Evolutionary conservation across 2,888 invertebrate genomes (phyloP).

Genomic region (Erebia palarica): DNA sequence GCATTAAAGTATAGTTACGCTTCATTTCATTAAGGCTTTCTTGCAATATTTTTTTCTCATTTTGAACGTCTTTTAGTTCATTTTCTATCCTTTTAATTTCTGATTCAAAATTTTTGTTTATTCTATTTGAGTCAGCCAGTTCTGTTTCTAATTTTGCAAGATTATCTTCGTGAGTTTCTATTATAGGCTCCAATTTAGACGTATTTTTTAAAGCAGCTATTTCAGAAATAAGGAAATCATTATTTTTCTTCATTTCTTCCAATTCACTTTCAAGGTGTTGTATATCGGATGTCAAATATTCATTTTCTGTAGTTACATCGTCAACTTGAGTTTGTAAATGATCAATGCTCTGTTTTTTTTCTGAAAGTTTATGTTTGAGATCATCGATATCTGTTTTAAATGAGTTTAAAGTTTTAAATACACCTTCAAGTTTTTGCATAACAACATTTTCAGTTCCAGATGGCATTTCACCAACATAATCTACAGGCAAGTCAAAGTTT

Average conservation of each 20-base stretch:
- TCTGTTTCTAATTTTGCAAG: constrained; percentile 84
- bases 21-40: constrained; percentile 79
- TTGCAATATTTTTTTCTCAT: constrained; percentile 73
- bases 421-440: constrained; percentile 75
- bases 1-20: constrained; percentile 78
- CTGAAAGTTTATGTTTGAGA: constrained; percentile 81
- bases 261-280: constrained; percentile 83
- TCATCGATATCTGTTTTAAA: constrained; percentile 83
- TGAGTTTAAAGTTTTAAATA: constrained; percentile 80
- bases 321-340: constrained; percentile 82
- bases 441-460: constrained; percentile 64
- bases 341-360: constrained; percentile 78
- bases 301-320: constrained; percentile 77
- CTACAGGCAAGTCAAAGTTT: constrained; percentile 74
- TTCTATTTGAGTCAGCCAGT: constrained; percentile 82
- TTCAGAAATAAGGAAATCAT: constrained; percentile 86
- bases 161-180: constrained; percentile 88
- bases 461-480: constrained; percentile 74
- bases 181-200: constrained; percentile 87
- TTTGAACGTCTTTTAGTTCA: constrained; percentile 72
- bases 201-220: constrained; percentile 84
- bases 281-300: constrained; percentile 73
- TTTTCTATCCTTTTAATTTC: constrained; percentile 82
- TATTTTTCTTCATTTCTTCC: constrained; percentile 86
- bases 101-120: constrained; percentile 83